A percentile compares a stretch with the other conserved stretches of the same genome.
phyloP scores from a whole-genome alignment of 2,797 vertebrate genomes.

The Sylvia borin region DNA sequence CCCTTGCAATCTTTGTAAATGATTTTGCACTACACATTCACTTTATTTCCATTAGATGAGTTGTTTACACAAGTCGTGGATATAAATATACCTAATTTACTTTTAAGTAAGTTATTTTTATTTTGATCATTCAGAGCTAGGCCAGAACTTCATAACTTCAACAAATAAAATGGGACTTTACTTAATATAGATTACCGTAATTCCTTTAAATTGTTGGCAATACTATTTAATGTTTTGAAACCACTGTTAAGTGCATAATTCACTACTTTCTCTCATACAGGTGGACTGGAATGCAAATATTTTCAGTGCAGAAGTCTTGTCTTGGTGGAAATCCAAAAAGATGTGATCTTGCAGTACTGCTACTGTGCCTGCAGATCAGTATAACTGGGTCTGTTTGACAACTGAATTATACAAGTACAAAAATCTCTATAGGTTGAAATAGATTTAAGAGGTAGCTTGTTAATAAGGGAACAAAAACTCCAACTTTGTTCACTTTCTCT shows the following conservation, averaged over 20 bases:
- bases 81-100: not conserved
- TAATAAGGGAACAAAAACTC: not conserved
- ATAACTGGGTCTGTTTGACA: not conserved
- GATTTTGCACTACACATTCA: not conserved
- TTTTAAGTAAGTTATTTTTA: not conserved
- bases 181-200: not conserved
- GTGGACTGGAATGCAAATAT: not conserved
- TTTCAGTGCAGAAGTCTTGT: not conserved
- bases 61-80: not conserved
- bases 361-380: not conserved
- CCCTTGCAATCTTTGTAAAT: constrained; percentile 2
- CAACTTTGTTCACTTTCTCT: not conserved
- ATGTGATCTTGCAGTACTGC: not conserved
- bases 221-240: not conserved
- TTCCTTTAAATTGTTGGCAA: not conserved
- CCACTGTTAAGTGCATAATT: not conserved
- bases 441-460: not conserved
- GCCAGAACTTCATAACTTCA: not conserved
- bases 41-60: not conserved
- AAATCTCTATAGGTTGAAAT: not conserved
- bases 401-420: not conserved
- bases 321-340: not conserved
- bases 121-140: not conserved
- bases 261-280: not conserved
- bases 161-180: not conserved